Percentiles rank a stretch among this genome's conserved stretches.
phyloP scores from a whole-genome alignment of 2,797 vertebrate genomes.

The Micrastur ruficollis region DNA sequence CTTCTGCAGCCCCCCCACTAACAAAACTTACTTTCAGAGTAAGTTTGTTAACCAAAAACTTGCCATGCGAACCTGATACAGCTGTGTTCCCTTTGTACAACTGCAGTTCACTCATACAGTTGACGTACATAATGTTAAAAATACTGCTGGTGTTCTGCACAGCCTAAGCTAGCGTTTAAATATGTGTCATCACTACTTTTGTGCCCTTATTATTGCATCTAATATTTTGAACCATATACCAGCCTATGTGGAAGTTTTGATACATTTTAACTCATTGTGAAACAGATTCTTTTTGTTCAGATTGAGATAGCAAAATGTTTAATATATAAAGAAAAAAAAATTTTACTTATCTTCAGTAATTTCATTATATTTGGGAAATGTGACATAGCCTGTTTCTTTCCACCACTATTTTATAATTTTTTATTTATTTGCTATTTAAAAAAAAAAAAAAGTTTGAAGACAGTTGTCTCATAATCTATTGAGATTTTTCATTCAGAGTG shows the following conservation, averaged over 20 bases:
- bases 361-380: neutral
- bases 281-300: neutral
- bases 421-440: neutral
- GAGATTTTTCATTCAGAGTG: neutral
- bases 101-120: neutral
- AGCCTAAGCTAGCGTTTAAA: neutral
- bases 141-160: neutral
- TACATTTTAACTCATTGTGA: neutral
- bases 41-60: neutral
- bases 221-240: neutral
- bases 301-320: neutral
- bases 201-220: neutral
- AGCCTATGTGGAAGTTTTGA: neutral
- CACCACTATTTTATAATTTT: neutral
- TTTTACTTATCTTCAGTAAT: neutral
- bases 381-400: neutral
- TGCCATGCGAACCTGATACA: neutral
- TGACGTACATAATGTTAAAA: neutral
- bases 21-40: too few relatives aligned
- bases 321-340: neutral
- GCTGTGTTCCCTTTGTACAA: neutral
- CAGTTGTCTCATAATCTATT: neutral
- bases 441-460: neutral
- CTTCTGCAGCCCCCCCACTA: neutral
- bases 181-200: neutral